Base-by-base conservation (phyloP, 2,113 vertebrate species). In the Platysteira castanea region DNA sequence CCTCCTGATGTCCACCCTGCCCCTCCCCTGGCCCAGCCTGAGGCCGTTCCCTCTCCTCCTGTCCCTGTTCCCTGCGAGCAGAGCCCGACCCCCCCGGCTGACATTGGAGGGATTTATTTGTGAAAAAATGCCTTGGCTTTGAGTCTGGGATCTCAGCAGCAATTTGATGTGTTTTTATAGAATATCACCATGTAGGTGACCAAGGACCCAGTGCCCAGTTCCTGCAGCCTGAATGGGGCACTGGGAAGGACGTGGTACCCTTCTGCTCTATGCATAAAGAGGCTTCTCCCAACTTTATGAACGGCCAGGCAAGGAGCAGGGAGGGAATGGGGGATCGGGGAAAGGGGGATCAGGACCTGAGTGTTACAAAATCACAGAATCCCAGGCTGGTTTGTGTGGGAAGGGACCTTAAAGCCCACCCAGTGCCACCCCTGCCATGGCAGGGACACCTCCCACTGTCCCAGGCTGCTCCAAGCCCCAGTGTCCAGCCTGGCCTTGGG, bases 1-100 rank as follows among this genome's bases (percentile, higher is more conserved):
- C 23, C 56, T 59, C 1, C 22, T 35, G n/a, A 7, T 35, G n/a
- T 24, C 56, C n/a, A 16, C 2, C n/a, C 22, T 35, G n/a, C 0
- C 0, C 56, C n/a, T 59, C n/a, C 56, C n/a, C 56, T 35, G 23
- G 22, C 56, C 1, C 56, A 35, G 56, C 22, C 15, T 35, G n/a
- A 59, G 10, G 56, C n/a, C 3, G 3, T 35, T 59, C 4, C 56
- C 56, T 35, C 56, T 26, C 56, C 22, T 59, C n/a, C 56, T 59
- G 56, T 59, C n/a, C n/a, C 56, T 59, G 56, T 26, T 35, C 56
- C 56, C 56, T 35, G 22, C 6, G 9, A 35, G 56, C 56, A 59
- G 56, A 59, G 56, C 56, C n/a, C 6, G 23, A 59, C 14, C n/a
- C 56, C 53, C 10, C 22, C 4, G 2, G n/a, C 56, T 59, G 56